Evolutionary conservation across 1,140 invertebrate species (phyloP).

Genomic region (Trigoniulus corallinus): DNA sequence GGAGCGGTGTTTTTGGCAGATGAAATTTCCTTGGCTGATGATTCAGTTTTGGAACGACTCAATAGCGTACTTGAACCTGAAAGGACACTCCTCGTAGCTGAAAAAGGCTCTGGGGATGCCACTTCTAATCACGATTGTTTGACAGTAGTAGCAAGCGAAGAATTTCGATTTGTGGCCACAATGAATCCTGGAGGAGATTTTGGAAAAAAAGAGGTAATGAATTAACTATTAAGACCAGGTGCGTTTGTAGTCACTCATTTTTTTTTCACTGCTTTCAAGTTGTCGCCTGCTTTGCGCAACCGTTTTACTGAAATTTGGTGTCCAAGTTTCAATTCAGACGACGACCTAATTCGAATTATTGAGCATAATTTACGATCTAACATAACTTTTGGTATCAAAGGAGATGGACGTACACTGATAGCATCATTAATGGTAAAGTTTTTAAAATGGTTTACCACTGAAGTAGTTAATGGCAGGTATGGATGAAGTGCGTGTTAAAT

Average conservation of each 20-base stretch:
- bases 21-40: slow-evolving; percentile 98
- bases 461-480: slow-evolving; percentile 43
- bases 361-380: slow-evolving; percentile 50
- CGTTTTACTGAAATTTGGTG: slow-evolving; percentile 99
- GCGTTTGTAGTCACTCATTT: neutral
- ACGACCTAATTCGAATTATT: slow-evolving; percentile 61
- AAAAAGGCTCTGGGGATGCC: slow-evolving; percentile 44
- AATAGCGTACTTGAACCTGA: slow-evolving; percentile 91
- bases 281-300: slow-evolving; percentile 93
- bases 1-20: slow-evolving; percentile 87
- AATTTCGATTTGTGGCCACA: slow-evolving; percentile 87
- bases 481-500: too few species aligned
- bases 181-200: slow-evolving; percentile 99
- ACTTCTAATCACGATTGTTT: slow-evolving; percentile 28
- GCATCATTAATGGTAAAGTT: slow-evolving; percentile 57
- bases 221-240: neutral
- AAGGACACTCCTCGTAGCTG: slow-evolving; percentile 71
- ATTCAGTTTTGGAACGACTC: slow-evolving; percentile 91
- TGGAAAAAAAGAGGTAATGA: slow-evolving; percentile 82
- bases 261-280: slow-evolving; percentile 22
- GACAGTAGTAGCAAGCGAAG: slow-evolving; percentile 48
- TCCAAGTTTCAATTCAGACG: slow-evolving; percentile 41
- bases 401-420: slow-evolving; percentile 38
- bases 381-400: slow-evolving; percentile 33
- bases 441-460: slow-evolving; percentile 59